Base-by-base conservation (phyloP, 2,113 vertebrate genomes). In the Plotosus lineatus region DNA sequence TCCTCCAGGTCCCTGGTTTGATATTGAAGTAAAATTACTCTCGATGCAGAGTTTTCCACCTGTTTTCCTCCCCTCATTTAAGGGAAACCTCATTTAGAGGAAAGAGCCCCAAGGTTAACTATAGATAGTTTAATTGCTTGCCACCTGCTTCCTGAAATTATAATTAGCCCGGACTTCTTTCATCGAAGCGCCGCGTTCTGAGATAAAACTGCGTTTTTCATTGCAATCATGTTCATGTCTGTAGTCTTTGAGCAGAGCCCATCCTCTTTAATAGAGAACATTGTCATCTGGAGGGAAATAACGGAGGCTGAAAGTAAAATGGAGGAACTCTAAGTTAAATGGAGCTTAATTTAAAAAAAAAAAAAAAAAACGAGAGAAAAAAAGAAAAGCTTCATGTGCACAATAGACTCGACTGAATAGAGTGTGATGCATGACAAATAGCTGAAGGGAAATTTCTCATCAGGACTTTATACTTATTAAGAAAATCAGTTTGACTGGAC, bases 311-410 rank as follows among this genome's bases (percentile, higher is more conserved):
- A 28, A 83, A 56, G 36, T 56, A 42, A 58, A 31, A 71, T 19
- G 11, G n/a, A 77, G 55, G 46, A 63, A 19, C 77, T 63, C 58
- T 61, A 75, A 78, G 75, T 60, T 74, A 78, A 85, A 88, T 88
- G 84, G 75, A 87, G 86, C 90, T 88, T 91, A 88, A 90, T 90
- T 91, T 89, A 87, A 84, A 82, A 89, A 85, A 89, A 83, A 90
- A 84, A 86, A 71, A 28, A 17, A 46, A 46, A 7, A 46, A 46
- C 44, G 12, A 46, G 6, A 46, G 12, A 83, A 84, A 86, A 86
- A 83, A 28, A 14, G 31, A 36, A 10, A 48, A 40, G 83, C 83
- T 84, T 75, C 65, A 78, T 58, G 82, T 84, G 81, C 77, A 42
- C 33, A 66, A 31, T 55, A 23, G 33, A 8, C 44, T 68, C 31